These are phyloP conservation scores for Trichoplusia ni DNA, from an alignment of 1,140 invertebrate species.

Conservation along the genomic window DNA sequence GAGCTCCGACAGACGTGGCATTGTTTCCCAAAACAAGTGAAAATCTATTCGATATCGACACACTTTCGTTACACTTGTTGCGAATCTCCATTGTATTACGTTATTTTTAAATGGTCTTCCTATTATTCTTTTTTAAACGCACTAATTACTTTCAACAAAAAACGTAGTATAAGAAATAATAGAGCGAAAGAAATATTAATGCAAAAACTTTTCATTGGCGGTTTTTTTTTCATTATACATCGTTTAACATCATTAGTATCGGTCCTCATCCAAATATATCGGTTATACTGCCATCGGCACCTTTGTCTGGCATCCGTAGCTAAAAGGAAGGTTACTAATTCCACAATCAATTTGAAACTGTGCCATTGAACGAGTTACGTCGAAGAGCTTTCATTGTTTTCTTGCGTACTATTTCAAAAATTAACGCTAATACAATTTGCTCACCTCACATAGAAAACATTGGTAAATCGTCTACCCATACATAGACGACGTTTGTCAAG, in stretches of 20 bases:
- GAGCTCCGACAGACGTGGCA: slow-evolving; percentile 55
- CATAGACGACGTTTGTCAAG: no score
- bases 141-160: background rate
- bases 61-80: slow-evolving; percentile 49
- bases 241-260: background rate
- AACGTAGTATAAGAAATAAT: background rate
- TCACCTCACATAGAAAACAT: no score
- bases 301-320: no score
- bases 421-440: no score
- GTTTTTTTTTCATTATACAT: background rate
- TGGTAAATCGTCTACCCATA: no score
- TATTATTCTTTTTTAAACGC: slow-evolving; percentile 8
- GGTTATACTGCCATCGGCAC: no score
- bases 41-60: slow-evolving; percentile 63
- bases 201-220: slow-evolving; percentile 6
- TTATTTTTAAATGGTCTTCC: background rate
- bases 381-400: no score
- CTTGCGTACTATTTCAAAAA: no score
- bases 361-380: no score
- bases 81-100: slow-evolving; percentile 37
- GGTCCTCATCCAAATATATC: background rate
- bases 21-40: slow-evolving; percentile 76
- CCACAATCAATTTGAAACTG: no score
- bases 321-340: no score
- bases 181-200: background rate